phyloP scores from a whole-genome alignment of 2,113 vertebrate species.

The Scytalopus superciliaris region DNA sequence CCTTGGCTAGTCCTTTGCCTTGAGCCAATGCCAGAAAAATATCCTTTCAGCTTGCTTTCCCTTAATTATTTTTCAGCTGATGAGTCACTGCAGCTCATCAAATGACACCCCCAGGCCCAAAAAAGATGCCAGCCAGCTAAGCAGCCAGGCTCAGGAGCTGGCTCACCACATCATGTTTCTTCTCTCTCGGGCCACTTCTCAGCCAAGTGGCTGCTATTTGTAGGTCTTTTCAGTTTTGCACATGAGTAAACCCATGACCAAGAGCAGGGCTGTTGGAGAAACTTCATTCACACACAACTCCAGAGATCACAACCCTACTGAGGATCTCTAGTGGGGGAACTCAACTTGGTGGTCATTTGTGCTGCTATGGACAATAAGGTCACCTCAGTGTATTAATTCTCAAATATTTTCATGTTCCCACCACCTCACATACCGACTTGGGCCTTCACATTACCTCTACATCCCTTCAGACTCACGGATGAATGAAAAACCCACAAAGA shows the following conservation, averaged over 20 bases:
- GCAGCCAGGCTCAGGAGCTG: background rate
- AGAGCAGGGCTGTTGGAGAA: background rate
- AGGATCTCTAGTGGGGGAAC: background rate
- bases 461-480: background rate
- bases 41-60: background rate
- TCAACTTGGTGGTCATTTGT: background rate
- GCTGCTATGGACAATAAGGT: background rate
- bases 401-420: background rate
- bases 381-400: background rate
- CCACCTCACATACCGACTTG: background rate
- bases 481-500: background rate
- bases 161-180: fast-evolving
- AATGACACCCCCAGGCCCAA: background rate
- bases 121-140: background rate
- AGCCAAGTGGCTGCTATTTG: background rate
- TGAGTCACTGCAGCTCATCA: background rate
- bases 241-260: background rate
- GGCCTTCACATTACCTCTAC: background rate
- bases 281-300: background rate
- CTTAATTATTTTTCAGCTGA: background rate
- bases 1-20: background rate
- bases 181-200: background rate
- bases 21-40: background rate
- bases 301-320: background rate
- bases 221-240: background rate